A percentile compares a stretch with the other conserved stretches of the same genome.
phyloP scores from a whole-genome alignment of 2,113 vertebrate species.

The Planiliza haematocheilus region DNA sequence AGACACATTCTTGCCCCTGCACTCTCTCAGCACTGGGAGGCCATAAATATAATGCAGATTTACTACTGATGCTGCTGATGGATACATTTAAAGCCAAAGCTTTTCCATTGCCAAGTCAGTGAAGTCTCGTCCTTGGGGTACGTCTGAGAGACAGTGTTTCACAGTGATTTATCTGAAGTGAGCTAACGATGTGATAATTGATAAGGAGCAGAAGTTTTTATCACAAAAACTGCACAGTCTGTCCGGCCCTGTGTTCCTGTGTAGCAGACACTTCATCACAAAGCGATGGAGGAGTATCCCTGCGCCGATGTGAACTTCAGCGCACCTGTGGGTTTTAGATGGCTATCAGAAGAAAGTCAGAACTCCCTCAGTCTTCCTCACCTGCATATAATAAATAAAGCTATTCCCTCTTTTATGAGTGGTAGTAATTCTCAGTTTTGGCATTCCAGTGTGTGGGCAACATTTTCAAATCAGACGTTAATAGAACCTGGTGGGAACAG shows the following conservation, averaged over 20 bases:
- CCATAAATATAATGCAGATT: slow-evolving; percentile 73
- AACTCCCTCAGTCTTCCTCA: neutral
- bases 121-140: slow-evolving; percentile 57
- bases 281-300: too few relatives aligned
- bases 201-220: slow-evolving; percentile 10
- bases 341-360: neutral
- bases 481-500: too few relatives aligned
- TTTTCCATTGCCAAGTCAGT: slow-evolving; percentile 55
- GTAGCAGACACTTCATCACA: too few relatives aligned
- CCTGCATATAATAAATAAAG: neutral
- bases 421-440: neutral
- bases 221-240: too few relatives aligned
- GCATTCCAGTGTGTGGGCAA: neutral
- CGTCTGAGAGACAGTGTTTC: slow-evolving; percentile 31
- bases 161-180: slow-evolving; percentile 49
- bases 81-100: slow-evolving; percentile 68
- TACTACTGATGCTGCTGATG: slow-evolving; percentile 65
- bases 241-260: too few relatives aligned
- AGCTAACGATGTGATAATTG: slow-evolving; percentile 61
- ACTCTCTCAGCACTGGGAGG: slow-evolving; percentile 52
- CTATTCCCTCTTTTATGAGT: neutral
- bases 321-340: neutral
- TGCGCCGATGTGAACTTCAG: too few relatives aligned
- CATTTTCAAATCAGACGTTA: too few relatives aligned
- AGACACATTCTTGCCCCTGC: slow-evolving; percentile 53